Evolutionary conservation across 2,797 vertebrate species (phyloP).

Genomic region (Eleutherodactylus coqui): DNA sequence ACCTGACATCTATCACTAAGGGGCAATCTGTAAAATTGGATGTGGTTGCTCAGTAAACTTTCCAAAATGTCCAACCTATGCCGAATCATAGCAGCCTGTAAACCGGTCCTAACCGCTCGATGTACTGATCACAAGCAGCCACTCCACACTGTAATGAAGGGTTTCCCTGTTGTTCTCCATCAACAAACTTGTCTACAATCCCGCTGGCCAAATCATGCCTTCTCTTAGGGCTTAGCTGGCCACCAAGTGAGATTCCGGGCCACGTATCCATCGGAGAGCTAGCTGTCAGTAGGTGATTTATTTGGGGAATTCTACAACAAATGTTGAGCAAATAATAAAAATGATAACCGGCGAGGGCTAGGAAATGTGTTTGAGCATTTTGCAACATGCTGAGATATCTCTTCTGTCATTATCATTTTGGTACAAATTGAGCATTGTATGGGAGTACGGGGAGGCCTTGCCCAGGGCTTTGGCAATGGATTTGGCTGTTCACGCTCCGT

Average conservation of each 20-base stretch:
- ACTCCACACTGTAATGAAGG: not conserved
- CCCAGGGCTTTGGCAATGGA: constrained; percentile 50
- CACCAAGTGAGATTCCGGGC: constrained; percentile 28
- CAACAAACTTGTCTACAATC: constrained; percentile 19
- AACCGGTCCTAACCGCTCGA: not conserved
- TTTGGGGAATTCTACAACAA: constrained; percentile 25
- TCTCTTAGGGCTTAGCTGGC: constrained; percentile 23
- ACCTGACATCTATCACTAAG: no score
- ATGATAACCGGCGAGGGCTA: constrained; percentile 5
- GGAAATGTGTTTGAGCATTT: constrained; percentile 32
- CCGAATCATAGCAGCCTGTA: not conserved
- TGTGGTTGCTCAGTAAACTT: not conserved
- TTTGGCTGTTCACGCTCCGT: constrained; percentile 39
- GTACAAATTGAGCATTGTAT: constrained; percentile 51
- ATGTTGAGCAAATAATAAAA: constrained; percentile 32
- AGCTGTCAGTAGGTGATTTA: constrained; percentile 30
- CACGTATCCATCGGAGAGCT: not conserved
- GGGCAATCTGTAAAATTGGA: no score
- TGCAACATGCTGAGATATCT: constrained; percentile 34
- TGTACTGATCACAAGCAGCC: not conserved
- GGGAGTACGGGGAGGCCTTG: constrained; percentile 42
- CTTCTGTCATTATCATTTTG: constrained; percentile 53
- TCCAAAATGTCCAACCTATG: not conserved
- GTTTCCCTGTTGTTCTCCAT: constrained; percentile 21
- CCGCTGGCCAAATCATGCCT: constrained; percentile 25